These are phyloP conservation scores for pig (Sus scrofa) DNA, from an alignment of 2,113 vertebrate genomes.

Conservation along the genomic window DNA sequence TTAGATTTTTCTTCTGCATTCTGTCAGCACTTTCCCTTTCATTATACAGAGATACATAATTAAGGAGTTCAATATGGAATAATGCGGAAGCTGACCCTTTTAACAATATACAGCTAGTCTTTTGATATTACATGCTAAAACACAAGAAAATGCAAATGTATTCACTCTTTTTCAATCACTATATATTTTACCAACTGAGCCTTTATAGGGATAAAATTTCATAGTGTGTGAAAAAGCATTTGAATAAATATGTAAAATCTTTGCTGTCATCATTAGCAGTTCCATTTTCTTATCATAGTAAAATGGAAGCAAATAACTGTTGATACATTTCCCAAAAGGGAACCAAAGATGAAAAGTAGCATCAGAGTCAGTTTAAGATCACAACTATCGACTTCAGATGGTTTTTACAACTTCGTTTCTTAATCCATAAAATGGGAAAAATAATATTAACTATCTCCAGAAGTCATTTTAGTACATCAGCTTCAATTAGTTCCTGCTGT, in stretches of 20 bases:
- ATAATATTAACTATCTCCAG: background rate
- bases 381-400: background rate
- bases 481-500: background rate
- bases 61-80: slow-evolving; percentile 77
- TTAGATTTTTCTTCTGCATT: slow-evolving; percentile 92
- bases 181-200: slow-evolving; percentile 29
- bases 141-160: background rate
- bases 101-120: slow-evolving; percentile 39
- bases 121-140: slow-evolving; percentile 46
- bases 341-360: background rate
- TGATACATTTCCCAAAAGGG: slow-evolving; percentile 12
- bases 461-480: background rate
- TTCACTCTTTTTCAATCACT: slow-evolving; percentile 63
- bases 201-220: slow-evolving; percentile 56
- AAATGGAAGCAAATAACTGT: slow-evolving; percentile 29
- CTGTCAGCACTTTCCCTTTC: slow-evolving; percentile 92
- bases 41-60: slow-evolving; percentile 80
- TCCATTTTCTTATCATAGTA: slow-evolving; percentile 26
- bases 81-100: slow-evolving; percentile 59
- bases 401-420: background rate
- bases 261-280: slow-evolving; percentile 13
- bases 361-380: background rate
- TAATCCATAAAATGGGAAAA: slow-evolving; percentile 41
- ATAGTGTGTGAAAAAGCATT: slow-evolving; percentile 27
- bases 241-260: background rate